Evolutionary conservation across 2,888 invertebrate species (phyloP).

Genomic region (Nymphalis urticae): DNA sequence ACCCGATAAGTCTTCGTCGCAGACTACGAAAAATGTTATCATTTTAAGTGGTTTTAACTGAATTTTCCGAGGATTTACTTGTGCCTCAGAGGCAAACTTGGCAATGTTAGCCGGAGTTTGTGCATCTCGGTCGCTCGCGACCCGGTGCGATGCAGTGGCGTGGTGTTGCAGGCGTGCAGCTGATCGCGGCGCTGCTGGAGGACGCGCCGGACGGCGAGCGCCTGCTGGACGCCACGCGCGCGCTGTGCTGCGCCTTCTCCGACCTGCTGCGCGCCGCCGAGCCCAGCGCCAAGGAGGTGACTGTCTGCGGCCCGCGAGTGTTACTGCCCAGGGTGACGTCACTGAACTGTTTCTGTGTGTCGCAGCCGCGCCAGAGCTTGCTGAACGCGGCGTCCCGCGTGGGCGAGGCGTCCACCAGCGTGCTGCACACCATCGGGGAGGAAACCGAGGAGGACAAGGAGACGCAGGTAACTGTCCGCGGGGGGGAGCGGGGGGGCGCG

Average conservation of each 20-base stretch:
- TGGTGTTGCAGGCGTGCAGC: constrained; percentile 83
- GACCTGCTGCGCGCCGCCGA: constrained; percentile 97
- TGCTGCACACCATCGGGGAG: constrained; percentile 95
- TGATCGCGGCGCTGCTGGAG: constrained; percentile 97
- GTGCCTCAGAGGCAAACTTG: no score
- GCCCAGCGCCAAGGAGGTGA: constrained; percentile 93
- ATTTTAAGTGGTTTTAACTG: neutral
- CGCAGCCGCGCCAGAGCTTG: constrained; percentile 92
- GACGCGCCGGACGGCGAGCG: constrained; percentile 91
- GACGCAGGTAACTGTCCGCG: constrained; percentile 81
- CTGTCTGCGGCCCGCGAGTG: no score
- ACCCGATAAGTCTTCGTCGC: no score
- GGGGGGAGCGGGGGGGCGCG: constrained; percentile 53
- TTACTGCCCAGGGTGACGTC: no score
- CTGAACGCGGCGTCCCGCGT: constrained; percentile 97
- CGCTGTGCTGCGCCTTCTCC: constrained; percentile 95
- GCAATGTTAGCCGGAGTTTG: neutral
- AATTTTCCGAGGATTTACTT: no score
- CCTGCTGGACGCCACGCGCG: constrained; percentile 94
- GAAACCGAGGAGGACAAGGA: constrained; percentile 93
- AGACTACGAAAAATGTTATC: neutral
- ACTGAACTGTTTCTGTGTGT: no score
- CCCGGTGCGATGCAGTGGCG: neutral
- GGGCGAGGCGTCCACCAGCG: constrained; percentile 97
- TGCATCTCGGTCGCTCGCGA: no score